phyloP scores from a whole-genome alignment of 1,140 invertebrate species.

The Lepidurus packardi region DNA sequence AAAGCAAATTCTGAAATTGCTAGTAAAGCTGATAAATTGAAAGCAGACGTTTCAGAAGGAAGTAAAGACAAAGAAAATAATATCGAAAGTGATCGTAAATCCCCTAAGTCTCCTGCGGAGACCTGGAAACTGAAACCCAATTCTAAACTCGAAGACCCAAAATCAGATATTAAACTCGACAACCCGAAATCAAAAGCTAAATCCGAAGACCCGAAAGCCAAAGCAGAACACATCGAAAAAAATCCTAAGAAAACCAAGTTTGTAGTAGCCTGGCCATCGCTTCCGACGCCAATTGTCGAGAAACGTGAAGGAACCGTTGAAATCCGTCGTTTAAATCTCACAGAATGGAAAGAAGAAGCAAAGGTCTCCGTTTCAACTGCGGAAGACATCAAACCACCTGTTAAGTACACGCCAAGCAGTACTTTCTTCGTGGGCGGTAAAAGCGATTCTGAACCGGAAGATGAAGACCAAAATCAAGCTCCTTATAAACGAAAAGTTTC shows the following conservation, averaged over 20 bases:
- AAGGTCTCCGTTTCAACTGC: background rate
- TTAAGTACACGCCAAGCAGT: background rate
- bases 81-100: too few relatives aligned
- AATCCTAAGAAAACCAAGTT: background rate
- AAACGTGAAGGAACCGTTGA: background rate
- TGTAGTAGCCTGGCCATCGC: background rate
- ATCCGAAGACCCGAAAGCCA: background rate
- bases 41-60: too few relatives aligned
- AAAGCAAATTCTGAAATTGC: background rate
- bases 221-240: background rate
- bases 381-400: background rate
- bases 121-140: too few relatives aligned
- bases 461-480: background rate
- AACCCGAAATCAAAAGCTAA: background rate
- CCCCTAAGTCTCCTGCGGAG: too few relatives aligned
- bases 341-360: background rate
- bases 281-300: background rate
- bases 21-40: background rate
- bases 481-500: background rate
- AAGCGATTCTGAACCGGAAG: slow-evolving; percentile 8
- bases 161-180: background rate
- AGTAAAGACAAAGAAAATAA: too few relatives aligned
- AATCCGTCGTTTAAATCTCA: background rate
- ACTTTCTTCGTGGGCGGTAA: background rate
- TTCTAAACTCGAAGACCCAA: background rate